Base-by-base conservation (phyloP, 2,888 invertebrate genomes). In the Stenichneumon culpator region DNA sequence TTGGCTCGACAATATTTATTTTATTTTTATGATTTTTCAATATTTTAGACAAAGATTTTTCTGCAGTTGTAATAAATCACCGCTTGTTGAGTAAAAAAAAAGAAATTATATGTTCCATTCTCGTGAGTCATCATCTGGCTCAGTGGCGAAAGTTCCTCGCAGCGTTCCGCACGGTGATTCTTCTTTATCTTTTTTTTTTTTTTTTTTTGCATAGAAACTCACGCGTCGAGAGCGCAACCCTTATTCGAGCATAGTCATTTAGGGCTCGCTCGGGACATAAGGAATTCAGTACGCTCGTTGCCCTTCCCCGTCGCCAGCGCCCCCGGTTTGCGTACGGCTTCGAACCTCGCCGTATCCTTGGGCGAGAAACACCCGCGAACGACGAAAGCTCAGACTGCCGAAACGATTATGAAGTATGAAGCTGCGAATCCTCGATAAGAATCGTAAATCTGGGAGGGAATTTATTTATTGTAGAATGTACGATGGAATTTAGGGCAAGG, bases 191-290 rank as follows among this genome's bases (percentile, higher is more conserved):
- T 75, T 50, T 74, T 50, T 54, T 57, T 22, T 36, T 50, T 81
- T n/a, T 44, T 16, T 68, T 57, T 73, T 36, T 28, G 32, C 16
- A 44, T 19, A 25, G 57, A 63, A 39, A 32, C 69, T 60, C 44
- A 25, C 19, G 67, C 16, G 9, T 57, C 28, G 54, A 72, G 65
- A 54, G 54, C 39, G 28, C 70, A 72, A 82, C 70, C 70, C 73
- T 79, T 83, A 79, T 67, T 54, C 78, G 68, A 82, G 73, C 75
- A 82, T 65, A 86, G 87, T 87, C 87, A 86, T 88, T 88, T 86
- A 86, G 84, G 82, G 83, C 86, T 86, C 83, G 82, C 89, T 81
- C 79, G 86, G 86, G 86, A 89, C 79, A 87, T 87, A 81, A 88
- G 87, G 88, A 86, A 89, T 89, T 89, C 84, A 87, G 79, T 67